These are phyloP conservation scores for Penelope pileata DNA, from an alignment of 2,113 vertebrate genomes.

Conservation along the genomic window DNA sequence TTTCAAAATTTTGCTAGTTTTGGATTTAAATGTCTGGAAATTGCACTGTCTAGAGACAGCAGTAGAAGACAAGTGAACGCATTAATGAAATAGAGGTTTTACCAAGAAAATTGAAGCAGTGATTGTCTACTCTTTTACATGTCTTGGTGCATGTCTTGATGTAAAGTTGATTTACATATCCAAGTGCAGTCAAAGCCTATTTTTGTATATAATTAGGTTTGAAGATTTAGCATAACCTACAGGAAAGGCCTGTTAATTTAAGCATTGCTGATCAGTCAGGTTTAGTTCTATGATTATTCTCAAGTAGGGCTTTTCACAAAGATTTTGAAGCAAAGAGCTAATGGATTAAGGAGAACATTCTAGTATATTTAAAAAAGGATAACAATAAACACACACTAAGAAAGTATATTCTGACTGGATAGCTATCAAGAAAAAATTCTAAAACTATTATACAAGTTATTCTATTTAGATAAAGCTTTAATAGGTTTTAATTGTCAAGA, in stretches of 20 bases:
- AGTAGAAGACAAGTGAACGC: neutral
- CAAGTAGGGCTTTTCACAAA: neutral
- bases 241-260: neutral
- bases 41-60: neutral
- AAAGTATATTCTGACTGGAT: neutral
- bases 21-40: neutral
- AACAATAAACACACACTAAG: neutral
- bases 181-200: neutral
- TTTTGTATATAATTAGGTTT: neutral
- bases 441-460: neutral
- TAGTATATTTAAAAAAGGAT: neutral
- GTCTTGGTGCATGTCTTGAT: neutral
- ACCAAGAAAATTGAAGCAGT: neutral
- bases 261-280: neutral
- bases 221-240: neutral
- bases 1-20: neutral
- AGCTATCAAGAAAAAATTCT: neutral
- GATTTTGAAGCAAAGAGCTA: neutral
- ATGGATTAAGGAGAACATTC: neutral
- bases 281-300: neutral
- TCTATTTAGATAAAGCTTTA: neutral
- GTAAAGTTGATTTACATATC: neutral
- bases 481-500: neutral
- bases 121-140: neutral
- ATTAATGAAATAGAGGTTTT: neutral